These are phyloP conservation scores for Etheostoma nigrum DNA, from an alignment of 2,797 vertebrate genomes.

Conservation along the genomic window DNA sequence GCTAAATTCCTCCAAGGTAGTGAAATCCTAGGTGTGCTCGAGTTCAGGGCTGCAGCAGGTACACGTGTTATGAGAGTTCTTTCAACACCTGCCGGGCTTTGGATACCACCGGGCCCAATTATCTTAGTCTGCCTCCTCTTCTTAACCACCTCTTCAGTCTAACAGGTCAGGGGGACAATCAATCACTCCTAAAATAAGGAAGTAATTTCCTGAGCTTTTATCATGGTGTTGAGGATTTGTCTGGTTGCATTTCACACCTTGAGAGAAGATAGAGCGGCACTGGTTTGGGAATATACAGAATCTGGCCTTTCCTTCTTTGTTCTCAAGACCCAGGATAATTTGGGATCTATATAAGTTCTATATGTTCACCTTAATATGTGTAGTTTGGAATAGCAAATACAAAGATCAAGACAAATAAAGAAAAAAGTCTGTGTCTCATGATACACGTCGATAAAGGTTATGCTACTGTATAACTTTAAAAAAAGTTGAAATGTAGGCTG, in stretches of 20 bases:
- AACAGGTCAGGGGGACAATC: constrained; percentile 84
- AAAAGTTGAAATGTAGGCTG: constrained; percentile 59
- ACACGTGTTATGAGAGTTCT: constrained; percentile 73
- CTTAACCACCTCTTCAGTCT: constrained; percentile 81
- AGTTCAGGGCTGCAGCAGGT: constrained; percentile 79
- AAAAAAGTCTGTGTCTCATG: constrained; percentile 29
- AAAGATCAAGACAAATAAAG: constrained; percentile 44
- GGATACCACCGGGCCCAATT: constrained; percentile 85
- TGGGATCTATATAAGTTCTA: constrained; percentile 58
- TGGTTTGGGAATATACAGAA: constrained; percentile 62
- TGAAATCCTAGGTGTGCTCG: constrained; percentile 76
- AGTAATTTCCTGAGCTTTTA: constrained; percentile 82
- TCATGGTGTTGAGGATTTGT: constrained; percentile 73
- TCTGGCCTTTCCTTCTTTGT: constrained; percentile 62
- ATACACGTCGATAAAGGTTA: constrained; percentile 58
- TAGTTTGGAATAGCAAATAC: constrained; percentile 38
- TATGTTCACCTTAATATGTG: constrained; percentile 59
- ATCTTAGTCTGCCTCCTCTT: constrained; percentile 79
- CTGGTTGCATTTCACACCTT: constrained; percentile 74
- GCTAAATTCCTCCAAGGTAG: constrained; percentile 79
- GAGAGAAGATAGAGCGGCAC: constrained; percentile 55
- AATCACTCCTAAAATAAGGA: constrained; percentile 85
- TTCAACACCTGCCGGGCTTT: constrained; percentile 81
- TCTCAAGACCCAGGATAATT: constrained; percentile 59
- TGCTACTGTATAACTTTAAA: constrained; percentile 53